These are phyloP conservation scores for Hassar affinis DNA, from an alignment of 2,113 vertebrate genomes.

Conservation along the genomic window DNA sequence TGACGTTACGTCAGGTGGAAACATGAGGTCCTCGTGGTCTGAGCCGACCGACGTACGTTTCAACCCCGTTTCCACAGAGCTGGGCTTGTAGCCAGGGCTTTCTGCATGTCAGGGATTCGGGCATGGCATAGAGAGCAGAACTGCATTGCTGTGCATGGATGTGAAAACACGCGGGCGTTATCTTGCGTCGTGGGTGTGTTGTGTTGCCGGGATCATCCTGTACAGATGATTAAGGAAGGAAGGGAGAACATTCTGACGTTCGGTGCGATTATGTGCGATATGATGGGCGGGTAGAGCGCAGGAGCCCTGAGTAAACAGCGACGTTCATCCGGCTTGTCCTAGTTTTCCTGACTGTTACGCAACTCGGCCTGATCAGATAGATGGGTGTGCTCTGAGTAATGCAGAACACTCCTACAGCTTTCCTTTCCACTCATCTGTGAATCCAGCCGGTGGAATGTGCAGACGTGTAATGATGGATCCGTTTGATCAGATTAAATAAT, in stretches of 20 bases:
- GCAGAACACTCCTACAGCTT: background rate
- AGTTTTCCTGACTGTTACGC: background rate
- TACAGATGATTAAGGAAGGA: constrained; percentile 25
- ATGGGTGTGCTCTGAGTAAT: background rate
- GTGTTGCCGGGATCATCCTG: background rate
- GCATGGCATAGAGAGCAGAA: background rate
- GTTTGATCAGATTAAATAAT: background rate
- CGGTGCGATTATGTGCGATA: background rate
- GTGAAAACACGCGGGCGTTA: background rate
- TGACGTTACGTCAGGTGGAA: background rate
- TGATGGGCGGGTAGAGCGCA: background rate
- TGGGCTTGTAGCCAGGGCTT: background rate
- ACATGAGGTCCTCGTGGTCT: too few relatives aligned
- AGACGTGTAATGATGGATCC: background rate
- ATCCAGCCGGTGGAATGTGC: background rate
- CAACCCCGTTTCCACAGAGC: too few relatives aligned
- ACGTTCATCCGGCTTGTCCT: constrained; percentile 1
- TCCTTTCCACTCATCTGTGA: background rate
- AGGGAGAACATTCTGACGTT: background rate
- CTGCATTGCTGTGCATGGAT: background rate
- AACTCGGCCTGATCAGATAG: background rate
- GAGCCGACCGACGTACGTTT: too few relatives aligned
- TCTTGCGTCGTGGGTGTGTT: background rate
- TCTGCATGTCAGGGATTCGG: background rate
- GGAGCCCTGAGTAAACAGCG: background rate